A percentile compares a stretch with the other conserved stretches of the same genome.
Evolutionary conservation across 2,797 vertebrate species (phyloP).

Genomic region (Margarornis squamiger): DNA sequence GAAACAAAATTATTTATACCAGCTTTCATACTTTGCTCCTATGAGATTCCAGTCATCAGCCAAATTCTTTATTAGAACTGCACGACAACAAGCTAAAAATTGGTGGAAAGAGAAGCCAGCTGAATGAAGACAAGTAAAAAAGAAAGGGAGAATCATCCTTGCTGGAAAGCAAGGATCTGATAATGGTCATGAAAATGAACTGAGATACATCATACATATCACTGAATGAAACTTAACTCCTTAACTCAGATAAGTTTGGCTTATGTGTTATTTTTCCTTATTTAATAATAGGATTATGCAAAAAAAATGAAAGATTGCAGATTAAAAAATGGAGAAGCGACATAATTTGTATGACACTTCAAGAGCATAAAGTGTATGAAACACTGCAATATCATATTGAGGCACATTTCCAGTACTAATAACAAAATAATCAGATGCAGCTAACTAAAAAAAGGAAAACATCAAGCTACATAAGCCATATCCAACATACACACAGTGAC

Average conservation of each 20-base stretch:
- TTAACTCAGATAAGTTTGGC: neutral
- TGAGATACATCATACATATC: neutral
- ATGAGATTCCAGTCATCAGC: neutral
- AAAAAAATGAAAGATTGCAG: neutral
- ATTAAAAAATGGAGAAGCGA: neutral
- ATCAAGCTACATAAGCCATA: neutral
- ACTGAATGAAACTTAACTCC: neutral
- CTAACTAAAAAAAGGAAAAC: neutral
- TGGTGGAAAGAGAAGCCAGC: neutral
- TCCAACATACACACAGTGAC: neutral
- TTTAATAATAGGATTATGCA: neutral
- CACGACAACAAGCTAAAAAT: neutral
- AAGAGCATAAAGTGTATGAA: neutral
- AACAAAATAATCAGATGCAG: neutral
- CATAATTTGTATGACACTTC: neutral
- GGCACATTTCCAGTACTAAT: neutral
- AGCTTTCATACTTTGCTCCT: neutral
- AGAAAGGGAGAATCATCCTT: neutral
- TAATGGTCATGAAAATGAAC: neutral
- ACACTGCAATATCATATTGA: neutral
- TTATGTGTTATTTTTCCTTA: neutral
- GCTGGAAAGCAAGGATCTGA: neutral
- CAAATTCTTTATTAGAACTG: neutral
- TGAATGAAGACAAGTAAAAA: neutral
- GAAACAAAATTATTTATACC: neutral